These are phyloP conservation scores for Apeira syringaria DNA, from an alignment of 2,888 invertebrate species.

Conservation along the genomic window DNA sequence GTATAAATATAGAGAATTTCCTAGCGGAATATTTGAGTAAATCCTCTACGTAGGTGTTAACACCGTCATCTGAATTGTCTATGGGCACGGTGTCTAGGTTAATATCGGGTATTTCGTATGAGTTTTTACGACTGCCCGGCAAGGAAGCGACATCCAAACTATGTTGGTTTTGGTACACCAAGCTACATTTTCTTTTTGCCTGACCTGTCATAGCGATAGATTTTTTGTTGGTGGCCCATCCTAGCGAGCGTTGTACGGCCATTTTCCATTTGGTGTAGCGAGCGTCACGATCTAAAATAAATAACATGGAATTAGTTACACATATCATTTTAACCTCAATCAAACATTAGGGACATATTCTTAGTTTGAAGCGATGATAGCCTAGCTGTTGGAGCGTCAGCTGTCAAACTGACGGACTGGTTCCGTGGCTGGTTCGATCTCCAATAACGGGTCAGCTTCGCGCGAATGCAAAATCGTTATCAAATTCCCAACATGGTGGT, in stretches of 20 bases:
- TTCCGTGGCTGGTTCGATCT: too few relatives aligned
- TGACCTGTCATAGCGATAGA: constrained; percentile 91
- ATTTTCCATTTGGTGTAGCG: constrained; percentile 97
- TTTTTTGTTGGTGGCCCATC: constrained; percentile 92
- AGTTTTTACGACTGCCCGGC: constrained; percentile 48
- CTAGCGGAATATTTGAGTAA: constrained; percentile 62
- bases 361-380: too few relatives aligned
- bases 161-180: constrained; percentile 44
- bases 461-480: too few relatives aligned
- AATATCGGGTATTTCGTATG: constrained; percentile 38
- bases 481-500: too few relatives aligned
- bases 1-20: constrained; percentile 63
- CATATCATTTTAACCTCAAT: too few relatives aligned
- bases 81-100: constrained; percentile 25
- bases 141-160: constrained; percentile 45
- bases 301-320: too few relatives aligned
- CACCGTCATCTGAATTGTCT: constrained; percentile 42
- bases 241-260: constrained; percentile 95
- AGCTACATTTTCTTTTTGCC: constrained; percentile 63
- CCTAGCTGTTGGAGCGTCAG: too few relatives aligned
- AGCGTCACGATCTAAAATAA: constrained; percentile 87
- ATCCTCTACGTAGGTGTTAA: constrained; percentile 57
- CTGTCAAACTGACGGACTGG: too few relatives aligned
- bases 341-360: too few relatives aligned
- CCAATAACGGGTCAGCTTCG: too few relatives aligned